Evolutionary conservation across 2,888 invertebrate genomes (phyloP).

Genomic region (Amiota minor): DNA sequence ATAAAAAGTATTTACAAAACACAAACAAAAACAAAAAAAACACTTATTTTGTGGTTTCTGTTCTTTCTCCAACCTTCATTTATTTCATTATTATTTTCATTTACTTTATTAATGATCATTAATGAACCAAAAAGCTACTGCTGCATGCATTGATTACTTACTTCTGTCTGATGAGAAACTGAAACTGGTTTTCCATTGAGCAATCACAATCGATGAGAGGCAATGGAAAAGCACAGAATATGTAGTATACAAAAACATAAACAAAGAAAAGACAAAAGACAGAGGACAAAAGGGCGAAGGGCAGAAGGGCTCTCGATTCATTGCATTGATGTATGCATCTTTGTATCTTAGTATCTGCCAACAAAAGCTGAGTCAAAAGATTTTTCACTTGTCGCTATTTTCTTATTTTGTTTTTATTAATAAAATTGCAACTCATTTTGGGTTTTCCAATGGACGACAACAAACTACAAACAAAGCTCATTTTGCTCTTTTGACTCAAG

Average conservation of each 20-base stretch:
- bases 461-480: background rate
- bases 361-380: background rate
- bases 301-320: too few species aligned
- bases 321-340: too few species aligned
- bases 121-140: too few species aligned
- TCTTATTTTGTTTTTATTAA: slow-evolving; percentile 56
- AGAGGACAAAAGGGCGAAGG: too few species aligned
- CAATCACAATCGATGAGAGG: too few species aligned
- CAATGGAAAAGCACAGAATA: slow-evolving; percentile 31
- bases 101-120: slow-evolving; percentile 7
- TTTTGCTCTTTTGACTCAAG: slow-evolving; percentile 43
- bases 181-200: slow-evolving; percentile 54
- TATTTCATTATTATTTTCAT: slow-evolving; percentile 26
- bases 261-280: too few species aligned
- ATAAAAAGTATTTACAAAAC: too few species aligned
- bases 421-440: slow-evolving; percentile 64
- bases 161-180: slow-evolving; percentile 28
- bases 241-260: too few species aligned
- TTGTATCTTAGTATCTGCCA: too few species aligned
- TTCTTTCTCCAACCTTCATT: background rate
- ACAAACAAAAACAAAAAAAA: background rate
- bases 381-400: slow-evolving; percentile 18
- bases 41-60: background rate
- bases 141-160: too few species aligned
- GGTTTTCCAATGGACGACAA: slow-evolving; percentile 54